Conservation (phyloP, 2,888 invertebrate species). For the Cordilura impudica region DNA sequence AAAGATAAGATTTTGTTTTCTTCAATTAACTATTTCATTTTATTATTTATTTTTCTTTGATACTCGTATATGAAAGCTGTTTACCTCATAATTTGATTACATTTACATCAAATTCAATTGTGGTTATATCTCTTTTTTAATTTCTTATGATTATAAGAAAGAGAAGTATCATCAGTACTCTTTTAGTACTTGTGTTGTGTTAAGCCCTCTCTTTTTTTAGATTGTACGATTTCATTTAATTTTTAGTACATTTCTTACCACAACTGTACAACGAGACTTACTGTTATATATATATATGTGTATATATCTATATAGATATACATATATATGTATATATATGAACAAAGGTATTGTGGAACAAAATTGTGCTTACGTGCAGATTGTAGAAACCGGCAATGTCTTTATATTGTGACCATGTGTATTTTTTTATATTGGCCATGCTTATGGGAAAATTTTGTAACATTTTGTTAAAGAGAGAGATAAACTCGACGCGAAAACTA, state of each 20-base stretch:
- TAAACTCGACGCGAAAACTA: not conserved
- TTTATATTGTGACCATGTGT: conserved; percentile 21
- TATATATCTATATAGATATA: conserved; percentile 24
- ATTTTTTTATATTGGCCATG: conserved; percentile 37
- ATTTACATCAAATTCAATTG: not conserved
- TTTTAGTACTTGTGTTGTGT: not conserved
- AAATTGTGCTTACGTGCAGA: conserved; percentile 57
- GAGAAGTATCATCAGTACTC: not conserved
- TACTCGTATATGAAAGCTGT: not conserved
- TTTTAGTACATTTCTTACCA: conserved; percentile 59
- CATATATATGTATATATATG: conserved; percentile 16
- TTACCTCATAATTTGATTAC: not conserved
- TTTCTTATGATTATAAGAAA: not conserved
- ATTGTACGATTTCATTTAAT: conserved; percentile 28
- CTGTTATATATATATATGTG: too few species aligned
- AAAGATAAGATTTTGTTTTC: conserved; percentile 29
- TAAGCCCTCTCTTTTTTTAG: not conserved
- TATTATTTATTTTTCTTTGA: not conserved
- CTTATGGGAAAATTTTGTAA: conserved; percentile 39
- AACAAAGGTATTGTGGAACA: conserved; percentile 32
- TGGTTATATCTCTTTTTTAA: not conserved
- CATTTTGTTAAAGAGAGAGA: conserved; percentile 6
- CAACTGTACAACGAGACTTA: conserved; percentile 53
- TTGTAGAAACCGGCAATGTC: conserved; percentile 52
- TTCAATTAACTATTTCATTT: not conserved